Conservation (phyloP, 2,797 vertebrate genomes). For the Etheostoma perlongum region DNA sequence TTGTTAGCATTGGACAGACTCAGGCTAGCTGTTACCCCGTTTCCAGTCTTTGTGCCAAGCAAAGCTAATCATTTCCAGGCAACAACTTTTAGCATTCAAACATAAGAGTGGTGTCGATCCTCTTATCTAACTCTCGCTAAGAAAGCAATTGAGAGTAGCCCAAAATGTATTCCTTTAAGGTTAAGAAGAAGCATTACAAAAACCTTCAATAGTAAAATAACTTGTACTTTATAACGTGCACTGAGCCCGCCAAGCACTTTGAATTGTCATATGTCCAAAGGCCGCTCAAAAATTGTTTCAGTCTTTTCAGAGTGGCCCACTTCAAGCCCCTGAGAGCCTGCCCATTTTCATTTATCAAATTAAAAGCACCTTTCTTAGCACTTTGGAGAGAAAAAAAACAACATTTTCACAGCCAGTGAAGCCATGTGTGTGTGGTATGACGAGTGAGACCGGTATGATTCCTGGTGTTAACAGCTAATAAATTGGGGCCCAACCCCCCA, state of each 20-base stretch:
- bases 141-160: background rate
- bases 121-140: too few relatives aligned
- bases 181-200: constrained; percentile 17
- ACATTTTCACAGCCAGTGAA: constrained; percentile 70
- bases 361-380: constrained; percentile 78
- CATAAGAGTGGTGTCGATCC: too few relatives aligned
- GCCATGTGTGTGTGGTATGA: constrained; percentile 67
- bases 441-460: constrained; percentile 73
- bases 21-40: background rate
- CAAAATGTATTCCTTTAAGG: background rate
- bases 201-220: background rate
- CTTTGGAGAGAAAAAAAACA: constrained; percentile 70
- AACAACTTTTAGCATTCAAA: too few relatives aligned
- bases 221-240: constrained; percentile 24
- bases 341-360: constrained; percentile 78
- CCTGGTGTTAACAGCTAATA: constrained; percentile 86
- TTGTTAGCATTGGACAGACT: too few relatives aligned
- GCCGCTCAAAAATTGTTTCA: constrained; percentile 56
- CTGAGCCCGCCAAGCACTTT: constrained; percentile 30
- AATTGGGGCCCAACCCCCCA: constrained; percentile 76
- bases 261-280: constrained; percentile 45
- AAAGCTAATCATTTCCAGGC: too few relatives aligned
- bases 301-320: constrained; percentile 56
- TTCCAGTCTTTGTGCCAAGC: too few relatives aligned
- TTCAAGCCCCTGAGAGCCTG: constrained; percentile 62